phyloP scores from a whole-genome alignment of 1,140 invertebrate genomes.

The Trypoxylus dichotomus region DNA sequence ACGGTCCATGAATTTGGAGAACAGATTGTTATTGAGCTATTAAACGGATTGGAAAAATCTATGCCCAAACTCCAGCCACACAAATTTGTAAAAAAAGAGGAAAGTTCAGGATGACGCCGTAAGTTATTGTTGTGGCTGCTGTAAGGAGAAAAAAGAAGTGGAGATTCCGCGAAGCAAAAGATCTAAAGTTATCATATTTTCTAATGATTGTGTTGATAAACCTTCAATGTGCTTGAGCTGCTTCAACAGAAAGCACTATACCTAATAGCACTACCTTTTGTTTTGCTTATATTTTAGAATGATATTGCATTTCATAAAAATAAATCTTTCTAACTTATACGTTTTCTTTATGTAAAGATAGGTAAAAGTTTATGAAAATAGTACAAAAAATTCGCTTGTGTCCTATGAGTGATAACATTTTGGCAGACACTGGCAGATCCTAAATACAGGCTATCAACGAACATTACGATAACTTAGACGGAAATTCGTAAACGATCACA shows the following conservation, averaged over 20 bases:
- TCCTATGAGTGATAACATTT: no score
- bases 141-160: not conserved
- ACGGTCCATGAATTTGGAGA: slow-evolving; percentile 25
- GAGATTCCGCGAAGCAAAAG: not conserved
- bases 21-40: slow-evolving; percentile 19
- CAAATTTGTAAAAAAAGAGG: not conserved
- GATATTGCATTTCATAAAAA: no score
- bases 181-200: not conserved
- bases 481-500: no score
- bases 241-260: not conserved
- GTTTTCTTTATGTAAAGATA: no score
- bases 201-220: not conserved
- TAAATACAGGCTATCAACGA: no score
- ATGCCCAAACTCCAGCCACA: not conserved
- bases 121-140: not conserved
- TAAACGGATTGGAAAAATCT: not conserved
- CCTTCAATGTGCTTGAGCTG: no score
- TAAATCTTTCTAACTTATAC: no score
- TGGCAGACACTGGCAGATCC: no score
- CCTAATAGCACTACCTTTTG: not conserved
- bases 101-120: not conserved
- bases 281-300: no score
- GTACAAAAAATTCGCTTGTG: no score
- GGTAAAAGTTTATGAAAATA: no score
- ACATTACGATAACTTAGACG: no score